Conservation (phyloP, 1,140 invertebrate species). For the Hyphantria cunea region DNA sequence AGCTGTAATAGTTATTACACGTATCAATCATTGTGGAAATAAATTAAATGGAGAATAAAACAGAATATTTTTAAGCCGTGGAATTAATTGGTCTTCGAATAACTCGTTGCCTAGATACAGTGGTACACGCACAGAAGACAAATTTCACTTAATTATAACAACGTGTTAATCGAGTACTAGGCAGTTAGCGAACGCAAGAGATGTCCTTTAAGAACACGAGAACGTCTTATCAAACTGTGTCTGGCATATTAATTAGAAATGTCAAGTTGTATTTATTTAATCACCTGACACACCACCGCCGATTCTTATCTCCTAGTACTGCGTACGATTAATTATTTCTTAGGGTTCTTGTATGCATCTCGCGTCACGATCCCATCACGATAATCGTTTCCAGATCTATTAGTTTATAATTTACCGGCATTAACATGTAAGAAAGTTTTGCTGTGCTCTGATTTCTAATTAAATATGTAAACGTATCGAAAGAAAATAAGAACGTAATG, state of each 20-base stretch:
- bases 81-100: conserved; percentile 1
- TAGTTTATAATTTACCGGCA: no score
- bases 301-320: conserved; percentile 59
- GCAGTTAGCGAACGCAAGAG: conserved; percentile 52
- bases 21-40: no score
- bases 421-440: no score
- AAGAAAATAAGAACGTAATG: no score
- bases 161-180: conserved; percentile 65
- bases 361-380: conserved; percentile 7
- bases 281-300: conserved; percentile 45
- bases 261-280: conserved; percentile 77
- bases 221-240: conserved; percentile 64
- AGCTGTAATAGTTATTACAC: no score
- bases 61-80: no score
- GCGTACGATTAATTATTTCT: conserved; percentile 71
- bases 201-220: conserved; percentile 49
- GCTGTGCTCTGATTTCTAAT: no score
- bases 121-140: conserved; percentile 16
- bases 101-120: conserved; percentile 6
- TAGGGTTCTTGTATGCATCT: conserved; percentile 40
- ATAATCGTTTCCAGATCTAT: no score
- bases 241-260: conserved; percentile 78
- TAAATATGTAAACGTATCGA: no score
- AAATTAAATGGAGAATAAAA: no score
- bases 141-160: conserved; percentile 57